phyloP scores from a whole-genome alignment of 2,888 invertebrate species.

The Petrolisthes manimaculis region DNA sequence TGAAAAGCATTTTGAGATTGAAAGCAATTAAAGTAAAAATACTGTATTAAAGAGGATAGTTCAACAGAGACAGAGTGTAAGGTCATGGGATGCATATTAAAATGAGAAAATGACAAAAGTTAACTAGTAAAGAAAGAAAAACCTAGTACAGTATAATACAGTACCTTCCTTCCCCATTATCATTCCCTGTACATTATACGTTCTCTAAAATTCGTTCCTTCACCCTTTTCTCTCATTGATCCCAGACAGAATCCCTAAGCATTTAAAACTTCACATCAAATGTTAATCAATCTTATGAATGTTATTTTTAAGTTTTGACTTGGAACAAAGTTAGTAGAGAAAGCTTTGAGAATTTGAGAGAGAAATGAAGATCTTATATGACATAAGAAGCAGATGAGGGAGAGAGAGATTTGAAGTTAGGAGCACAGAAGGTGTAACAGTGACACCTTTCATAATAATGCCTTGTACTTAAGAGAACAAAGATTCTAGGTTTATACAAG shows the following conservation, averaged over 20 bases:
- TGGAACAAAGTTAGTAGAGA: conserved; percentile 1
- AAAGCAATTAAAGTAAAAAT: neutral
- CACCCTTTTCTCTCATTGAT: neutral
- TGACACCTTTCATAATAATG: neutral
- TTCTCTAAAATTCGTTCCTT: neutral
- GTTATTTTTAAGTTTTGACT: conserved; percentile 10
- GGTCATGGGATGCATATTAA: neutral
- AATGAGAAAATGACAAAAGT: too few relatives aligned
- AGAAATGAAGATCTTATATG: neutral
- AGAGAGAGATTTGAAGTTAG: neutral
- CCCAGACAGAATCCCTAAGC: neutral
- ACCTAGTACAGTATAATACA: too few relatives aligned
- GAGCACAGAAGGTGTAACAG: neutral
- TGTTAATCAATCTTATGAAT: neutral
- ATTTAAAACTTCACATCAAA: neutral
- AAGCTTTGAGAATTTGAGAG: too few relatives aligned
- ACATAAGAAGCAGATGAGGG: neutral
- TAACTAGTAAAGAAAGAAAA: too few relatives aligned
- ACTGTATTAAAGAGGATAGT: neutral
- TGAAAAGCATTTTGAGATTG: neutral
- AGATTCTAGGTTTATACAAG: conserved; percentile 12
- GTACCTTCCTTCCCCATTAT: too few relatives aligned
- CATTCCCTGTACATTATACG: neutral
- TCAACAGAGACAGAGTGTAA: neutral
- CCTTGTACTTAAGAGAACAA: conserved; percentile 18